Evolutionary conservation across 2,113 vertebrate species (phyloP).

Genomic region (Probosciger aterrimus): DNA sequence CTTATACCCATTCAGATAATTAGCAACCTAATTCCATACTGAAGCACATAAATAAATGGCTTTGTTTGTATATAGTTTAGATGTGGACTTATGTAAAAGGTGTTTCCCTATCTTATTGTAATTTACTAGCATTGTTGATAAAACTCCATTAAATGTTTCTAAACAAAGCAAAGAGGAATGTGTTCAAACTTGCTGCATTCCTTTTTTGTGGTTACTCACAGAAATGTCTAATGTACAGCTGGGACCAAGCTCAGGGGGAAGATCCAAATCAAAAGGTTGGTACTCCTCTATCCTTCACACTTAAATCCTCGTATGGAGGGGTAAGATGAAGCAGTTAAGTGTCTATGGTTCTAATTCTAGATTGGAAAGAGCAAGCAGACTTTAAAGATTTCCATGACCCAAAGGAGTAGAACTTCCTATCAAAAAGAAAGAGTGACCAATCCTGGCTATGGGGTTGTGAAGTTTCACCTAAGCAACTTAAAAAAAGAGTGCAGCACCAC

Average conservation of each 20-base stretch:
- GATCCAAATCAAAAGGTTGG: background rate
- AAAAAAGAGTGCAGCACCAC: background rate
- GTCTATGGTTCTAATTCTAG: background rate
- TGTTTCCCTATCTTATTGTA: background rate
- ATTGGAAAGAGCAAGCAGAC: background rate
- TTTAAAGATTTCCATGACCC: background rate
- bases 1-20: background rate
- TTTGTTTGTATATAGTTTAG: background rate
- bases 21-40: background rate
- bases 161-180: background rate
- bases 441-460: background rate
- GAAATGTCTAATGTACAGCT: background rate
- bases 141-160: background rate
- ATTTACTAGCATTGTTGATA: background rate
- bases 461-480: background rate
- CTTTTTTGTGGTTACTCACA: background rate
- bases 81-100: background rate
- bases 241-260: background rate
- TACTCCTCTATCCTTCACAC: background rate
- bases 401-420: background rate
- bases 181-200: background rate
- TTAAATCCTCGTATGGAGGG: background rate
- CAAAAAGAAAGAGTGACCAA: background rate
- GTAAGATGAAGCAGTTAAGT: background rate
- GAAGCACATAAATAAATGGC: background rate